A percentile compares a stretch with the other conserved stretches of the same genome.
Evolutionary conservation across 2,797 vertebrate species (phyloP).

Genomic region (Bothrops alternatus): DNA sequence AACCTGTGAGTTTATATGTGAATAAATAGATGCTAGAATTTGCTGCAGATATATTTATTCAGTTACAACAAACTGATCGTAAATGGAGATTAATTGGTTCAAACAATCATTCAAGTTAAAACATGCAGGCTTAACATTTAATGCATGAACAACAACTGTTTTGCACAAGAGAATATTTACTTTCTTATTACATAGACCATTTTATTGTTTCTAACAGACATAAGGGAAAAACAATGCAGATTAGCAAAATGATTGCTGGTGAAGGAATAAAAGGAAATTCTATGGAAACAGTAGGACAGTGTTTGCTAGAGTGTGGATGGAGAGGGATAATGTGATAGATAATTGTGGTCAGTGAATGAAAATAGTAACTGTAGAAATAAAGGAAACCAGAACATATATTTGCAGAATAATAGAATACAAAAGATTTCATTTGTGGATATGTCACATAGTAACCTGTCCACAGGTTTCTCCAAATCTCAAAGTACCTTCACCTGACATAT

Average conservation of each 20-base stretch:
- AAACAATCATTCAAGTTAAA: background rate
- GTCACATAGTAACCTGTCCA: background rate
- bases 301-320: background rate
- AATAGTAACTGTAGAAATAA: background rate
- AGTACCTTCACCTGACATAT: background rate
- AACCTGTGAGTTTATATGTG: background rate
- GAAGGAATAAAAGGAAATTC: background rate
- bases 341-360: background rate
- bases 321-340: background rate
- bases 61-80: background rate
- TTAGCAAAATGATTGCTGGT: background rate
- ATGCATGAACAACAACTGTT: background rate
- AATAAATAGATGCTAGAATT: background rate
- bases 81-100: background rate
- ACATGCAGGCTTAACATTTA: slow-evolving; percentile 3
- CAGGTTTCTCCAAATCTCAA: background rate
- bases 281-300: background rate
- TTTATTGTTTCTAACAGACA: background rate
- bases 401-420: background rate
- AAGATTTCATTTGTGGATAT: background rate
- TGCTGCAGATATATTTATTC: background rate
- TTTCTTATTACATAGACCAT: background rate
- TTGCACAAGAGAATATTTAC: background rate
- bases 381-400: background rate
- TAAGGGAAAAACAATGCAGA: background rate